Conservation (phyloP, 2,888 invertebrate genomes). For the Dichetophora obliterata region DNA sequence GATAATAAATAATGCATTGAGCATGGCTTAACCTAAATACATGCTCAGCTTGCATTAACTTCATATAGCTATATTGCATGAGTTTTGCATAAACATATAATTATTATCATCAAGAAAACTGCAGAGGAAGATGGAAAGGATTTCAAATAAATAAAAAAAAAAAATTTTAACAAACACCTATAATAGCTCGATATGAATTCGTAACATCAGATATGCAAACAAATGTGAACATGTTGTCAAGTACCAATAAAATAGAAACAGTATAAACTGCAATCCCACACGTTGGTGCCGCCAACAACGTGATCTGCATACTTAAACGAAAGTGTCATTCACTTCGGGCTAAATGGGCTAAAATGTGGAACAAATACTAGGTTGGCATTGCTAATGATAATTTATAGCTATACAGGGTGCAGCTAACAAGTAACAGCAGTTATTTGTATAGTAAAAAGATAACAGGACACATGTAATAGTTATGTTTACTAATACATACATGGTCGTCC, state of each 20-base stretch:
- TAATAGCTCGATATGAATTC: too few relatives aligned
- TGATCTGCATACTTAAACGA: not conserved
- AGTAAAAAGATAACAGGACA: not conserved
- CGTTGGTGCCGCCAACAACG: not conserved
- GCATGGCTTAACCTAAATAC: not conserved
- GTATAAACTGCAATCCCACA: not conserved
- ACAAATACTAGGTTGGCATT: conserved; percentile 4
- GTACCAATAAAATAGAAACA: not conserved
- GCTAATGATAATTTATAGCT: not conserved
- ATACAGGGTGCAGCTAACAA: conserved; percentile 10
- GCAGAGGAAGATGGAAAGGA: conserved; percentile 1
- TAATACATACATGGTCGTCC: too few relatives aligned
- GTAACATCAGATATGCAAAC: too few relatives aligned
- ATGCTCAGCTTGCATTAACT: not conserved
- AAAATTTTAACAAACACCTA: not conserved
- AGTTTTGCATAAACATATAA: not conserved
- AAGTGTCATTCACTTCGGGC: conserved; percentile 3
- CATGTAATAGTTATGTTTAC: too few relatives aligned
- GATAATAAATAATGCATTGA: conserved; percentile 14
- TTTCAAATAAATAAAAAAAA: not conserved
- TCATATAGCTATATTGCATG: not conserved
- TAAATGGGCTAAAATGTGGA: conserved; percentile 21
- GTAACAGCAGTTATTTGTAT: not conserved
- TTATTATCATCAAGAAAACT: not conserved
- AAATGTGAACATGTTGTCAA: not conserved